Conservation (phyloP, 64 coral and sea anemone species). For the Exaiptasia diaphana region DNA sequence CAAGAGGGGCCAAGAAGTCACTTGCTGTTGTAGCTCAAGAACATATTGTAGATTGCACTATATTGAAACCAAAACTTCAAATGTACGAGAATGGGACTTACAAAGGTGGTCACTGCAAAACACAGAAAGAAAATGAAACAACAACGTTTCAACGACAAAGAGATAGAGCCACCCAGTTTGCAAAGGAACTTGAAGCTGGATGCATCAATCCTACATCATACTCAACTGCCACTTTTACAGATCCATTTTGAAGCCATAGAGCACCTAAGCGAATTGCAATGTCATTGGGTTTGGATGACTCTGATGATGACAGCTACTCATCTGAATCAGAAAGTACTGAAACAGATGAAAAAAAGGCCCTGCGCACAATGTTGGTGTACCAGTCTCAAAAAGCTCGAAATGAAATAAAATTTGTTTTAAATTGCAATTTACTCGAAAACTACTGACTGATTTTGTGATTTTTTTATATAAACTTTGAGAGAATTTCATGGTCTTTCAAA, state of each 20-base stretch:
- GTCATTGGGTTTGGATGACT: conserved; percentile 2
- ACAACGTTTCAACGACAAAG: conserved; percentile 42
- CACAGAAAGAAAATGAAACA: conserved; percentile 47
- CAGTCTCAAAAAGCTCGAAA: too few relatives aligned
- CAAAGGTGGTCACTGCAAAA: conserved; percentile 33
- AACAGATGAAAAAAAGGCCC: too few relatives aligned
- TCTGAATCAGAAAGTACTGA: too few relatives aligned
- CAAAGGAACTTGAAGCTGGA: conserved; percentile 44
- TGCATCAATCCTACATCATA: conserved; percentile 15
- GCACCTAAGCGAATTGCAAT: conserved; percentile 6
- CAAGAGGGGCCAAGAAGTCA: conserved; percentile 43
- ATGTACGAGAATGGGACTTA: conserved; percentile 48
- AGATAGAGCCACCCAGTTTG: conserved; percentile 43
- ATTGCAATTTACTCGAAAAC: too few relatives aligned
- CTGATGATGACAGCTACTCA: too few relatives aligned
- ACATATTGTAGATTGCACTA: conserved; percentile 47
- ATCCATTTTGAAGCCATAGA: conserved; percentile 35
- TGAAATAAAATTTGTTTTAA: too few relatives aligned
- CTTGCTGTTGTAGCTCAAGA: conserved; percentile 50
- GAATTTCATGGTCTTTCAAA: too few relatives aligned
- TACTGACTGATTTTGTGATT: too few relatives aligned
- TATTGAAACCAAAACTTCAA: conserved; percentile 52
- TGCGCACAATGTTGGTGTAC: too few relatives aligned
- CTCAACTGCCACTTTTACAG: conserved; percentile 10
- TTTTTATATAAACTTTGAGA: too few relatives aligned